Evolutionary conservation across 2,888 invertebrate species (phyloP), one percentile per base, ranked within the genome.

Genomic region (Drosophila aldrichi): DNA sequence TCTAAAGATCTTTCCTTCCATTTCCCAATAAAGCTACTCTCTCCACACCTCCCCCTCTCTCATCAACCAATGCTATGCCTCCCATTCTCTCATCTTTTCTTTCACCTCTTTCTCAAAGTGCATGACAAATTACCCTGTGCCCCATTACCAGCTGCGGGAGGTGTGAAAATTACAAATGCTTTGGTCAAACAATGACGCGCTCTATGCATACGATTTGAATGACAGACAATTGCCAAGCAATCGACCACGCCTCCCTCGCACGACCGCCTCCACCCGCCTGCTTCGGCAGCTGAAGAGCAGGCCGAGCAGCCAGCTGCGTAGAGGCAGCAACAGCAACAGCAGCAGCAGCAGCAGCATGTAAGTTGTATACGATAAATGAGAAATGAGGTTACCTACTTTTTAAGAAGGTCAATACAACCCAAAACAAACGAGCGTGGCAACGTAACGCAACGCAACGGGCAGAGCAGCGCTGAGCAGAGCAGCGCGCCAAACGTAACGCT

Each of bases 321-420:
- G 61, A 46, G 29, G 41, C 54, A 58, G 44, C 48, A 51, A 16
- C 71, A 49, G 44, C 51, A 52, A 48, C 64, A 66, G 70, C 81
- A 51, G 16, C 71, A 49, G 44, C 51, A 52, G 52, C 64, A 66
- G 70, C 81, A 62, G 86, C 84, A 84, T 88, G 90, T 90, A 88
- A 90, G 83, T 86, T 88, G 88, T 90, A 90, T 87, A 91, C 91
- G 91, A 90, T 90, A 90, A 88, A 91, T 91, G 90, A 86, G 89
- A 91, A 91, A 91, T 91, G 91, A 91, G 91, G 91, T 91, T 91
- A 91, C 91, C 91, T 91, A 91, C 91, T 91, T 91, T 91, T 89
- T 84, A 91, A 91, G 92, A 91, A 91, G 91, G 91, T 91, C 91
- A 91, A 91, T 90, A 90, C 90, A 90, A 88, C 88, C 80, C 79